Base-by-base conservation (phyloP, 1,140 invertebrate genomes). In the Sinonovacula constricta region DNA sequence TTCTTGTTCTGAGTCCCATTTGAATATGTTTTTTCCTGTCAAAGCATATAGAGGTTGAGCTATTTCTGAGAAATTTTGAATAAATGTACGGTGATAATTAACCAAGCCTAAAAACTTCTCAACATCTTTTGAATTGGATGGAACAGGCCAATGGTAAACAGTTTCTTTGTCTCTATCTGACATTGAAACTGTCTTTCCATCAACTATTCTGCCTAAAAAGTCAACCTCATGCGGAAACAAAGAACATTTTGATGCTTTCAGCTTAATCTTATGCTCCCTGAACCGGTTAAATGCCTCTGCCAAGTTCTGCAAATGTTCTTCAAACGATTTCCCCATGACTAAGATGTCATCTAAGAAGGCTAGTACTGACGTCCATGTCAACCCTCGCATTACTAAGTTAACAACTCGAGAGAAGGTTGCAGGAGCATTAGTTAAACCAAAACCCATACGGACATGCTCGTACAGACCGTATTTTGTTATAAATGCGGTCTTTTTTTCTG, bases 261-360 rank as follows among this genome's bases (percentile, higher is more conserved):
- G 31, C 34, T 81, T 80, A 1, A 80, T n/a, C 3, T 57, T 49
- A 56, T 67, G 49, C 22, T 31, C n/a, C 12, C 28, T 15, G 26
- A 83, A 67, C 18, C 34, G 31, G 31, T 66, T 15, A 4, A 79
- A 74, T 3, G 67, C 69, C 5, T 78, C 39, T 39, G 30, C 51
- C 33, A 80, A n/a, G 34, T 67, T 67, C 15, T 33, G 18, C 15
- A 74, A 26, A 15, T 66, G 65, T 1, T 63, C 39, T 34, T 63
- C 39, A 66, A 81, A 67, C 3, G 30, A 51, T 18, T 72, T 63
- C 18, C 59, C 63, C 22, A 71, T 22, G 0, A 81, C 76, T 10
- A 82, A 72, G 12, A 80, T 62, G 57, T 83, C 84, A 72, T 82
- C 80, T 33, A 83, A 51, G 56, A 77, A 83, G 18, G 76, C 30